Evolutionary conservation across 2,113 vertebrate species (phyloP).

Genomic region (Mesocricetus auratus): DNA sequence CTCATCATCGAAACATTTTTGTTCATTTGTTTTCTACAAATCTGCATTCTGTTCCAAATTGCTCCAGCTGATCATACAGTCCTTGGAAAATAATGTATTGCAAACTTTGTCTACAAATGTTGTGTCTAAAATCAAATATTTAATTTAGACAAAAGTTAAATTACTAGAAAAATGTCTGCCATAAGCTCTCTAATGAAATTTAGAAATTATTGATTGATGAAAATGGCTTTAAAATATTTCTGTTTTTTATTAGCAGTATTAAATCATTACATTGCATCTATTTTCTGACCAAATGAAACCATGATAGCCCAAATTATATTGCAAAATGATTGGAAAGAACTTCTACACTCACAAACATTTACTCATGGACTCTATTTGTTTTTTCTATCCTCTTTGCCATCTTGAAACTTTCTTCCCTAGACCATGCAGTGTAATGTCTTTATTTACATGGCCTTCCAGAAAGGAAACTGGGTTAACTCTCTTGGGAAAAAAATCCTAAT

Average conservation of each 20-base stretch:
- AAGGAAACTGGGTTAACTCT: constrained; percentile 27
- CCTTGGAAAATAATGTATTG: neutral
- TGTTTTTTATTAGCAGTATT: neutral
- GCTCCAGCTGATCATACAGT: neutral
- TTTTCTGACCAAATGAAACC: neutral
- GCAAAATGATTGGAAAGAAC: neutral
- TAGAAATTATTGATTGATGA: neutral
- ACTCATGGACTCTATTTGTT: neutral
- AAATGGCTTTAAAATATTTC: neutral
- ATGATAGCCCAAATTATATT: neutral
- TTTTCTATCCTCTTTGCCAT: neutral
- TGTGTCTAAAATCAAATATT: neutral
- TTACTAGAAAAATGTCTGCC: neutral
- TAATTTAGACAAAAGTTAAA: constrained; percentile 48
- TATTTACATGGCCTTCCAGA: neutral
- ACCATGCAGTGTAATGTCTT: neutral
- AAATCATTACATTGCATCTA: neutral
- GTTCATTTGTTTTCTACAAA: neutral
- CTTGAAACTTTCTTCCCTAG: neutral
- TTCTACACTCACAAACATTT: neutral
- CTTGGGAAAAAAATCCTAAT: neutral
- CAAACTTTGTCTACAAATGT: neutral
- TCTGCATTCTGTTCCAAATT: neutral
- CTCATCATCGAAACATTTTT: neutral
- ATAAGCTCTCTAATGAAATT: neutral